Base-by-base conservation (phyloP, 2,113 vertebrate species). In the Paracanthobrama guichenoti region DNA sequence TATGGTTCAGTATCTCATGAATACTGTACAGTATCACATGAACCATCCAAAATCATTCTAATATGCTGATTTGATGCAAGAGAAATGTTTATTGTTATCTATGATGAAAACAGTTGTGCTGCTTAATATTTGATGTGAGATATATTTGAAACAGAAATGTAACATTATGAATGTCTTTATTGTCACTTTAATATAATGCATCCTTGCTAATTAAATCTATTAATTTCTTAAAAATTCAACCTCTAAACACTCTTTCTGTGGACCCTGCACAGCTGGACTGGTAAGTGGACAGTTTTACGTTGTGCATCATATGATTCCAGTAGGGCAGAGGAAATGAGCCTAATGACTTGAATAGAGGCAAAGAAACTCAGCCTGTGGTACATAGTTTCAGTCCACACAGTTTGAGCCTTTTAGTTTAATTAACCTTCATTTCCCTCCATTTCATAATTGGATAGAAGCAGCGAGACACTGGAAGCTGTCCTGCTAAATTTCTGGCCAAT, bases 191-290 rank as follows among this genome's bases (percentile, higher is more conserved):
- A 35, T 67, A 4, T 35, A 35, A 35, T 35, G 16, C 28, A 35
- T 67, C 3, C 14, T 35, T 67, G 16, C 28, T 20, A 35, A 35
- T 20, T 55, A 55, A 55, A 55, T 20, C 6, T 8, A 55, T 55
- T 55, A 3, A 55, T 22, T 55, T 20, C 53, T 22, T 22, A 55
- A 55, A 55, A 20, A 20, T 9, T 20, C 28, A 28, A 81, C 60
- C 28, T 80, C 74, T 78, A 74, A 86, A 85, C 83, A 91, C 78
- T 85, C 28, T 57, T 84, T 86, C 81, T 77, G 84, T 82, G 86
- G 75, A 85, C 84, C 22, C 69, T 69, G 39, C 71, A 69, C 71
- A 75, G 44, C 44, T 48, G 18, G 50, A 69, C 20, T 69, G 46
- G n/a, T 76, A 44, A n/a, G 46, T 50, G 44, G 57, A 26, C 67